Percentiles rank a stretch among this genome's conserved stretches.
Evolutionary conservation across 64 coral and sea anemone species (phyloP).

Genomic region (Cladopsammia gracilis): DNA sequence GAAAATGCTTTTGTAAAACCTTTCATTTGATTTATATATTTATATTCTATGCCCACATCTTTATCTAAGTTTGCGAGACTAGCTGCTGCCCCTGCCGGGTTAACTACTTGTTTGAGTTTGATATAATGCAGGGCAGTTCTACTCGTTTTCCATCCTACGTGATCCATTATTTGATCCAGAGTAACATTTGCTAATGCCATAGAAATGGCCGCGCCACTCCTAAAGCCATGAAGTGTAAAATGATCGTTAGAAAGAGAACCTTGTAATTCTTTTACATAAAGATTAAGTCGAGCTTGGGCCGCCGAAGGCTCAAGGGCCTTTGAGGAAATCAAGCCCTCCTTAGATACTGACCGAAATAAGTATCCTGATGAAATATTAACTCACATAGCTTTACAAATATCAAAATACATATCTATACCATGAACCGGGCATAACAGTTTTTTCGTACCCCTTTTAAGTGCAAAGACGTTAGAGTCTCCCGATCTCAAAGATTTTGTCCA

Average conservation of each 20-base stretch:
- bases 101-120: not conserved
- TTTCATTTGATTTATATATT: not conserved
- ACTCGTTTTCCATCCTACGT: conserved; percentile 9
- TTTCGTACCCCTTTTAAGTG: not conserved
- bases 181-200: not conserved
- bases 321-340: not conserved
- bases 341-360: not conserved
- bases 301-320: not conserved
- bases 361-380: not conserved
- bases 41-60: not conserved
- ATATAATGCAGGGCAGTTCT: conserved; percentile 9
- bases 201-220: not conserved
- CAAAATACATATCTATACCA: conserved; percentile 5
- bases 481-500: conserved; percentile 26
- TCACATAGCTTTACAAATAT: not conserved
- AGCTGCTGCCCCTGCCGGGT: not conserved
- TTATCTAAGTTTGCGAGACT: no score
- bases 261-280: not conserved
- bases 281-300: not conserved
- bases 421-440: not conserved
- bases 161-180: not conserved
- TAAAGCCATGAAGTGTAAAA: not conserved
- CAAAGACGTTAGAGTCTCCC: conserved; percentile 23
- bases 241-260: not conserved
- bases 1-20: not conserved